Evolutionary conservation across 2,797 vertebrate genomes (phyloP).

Genomic region (Lepidocolaptes lacrymiger): DNA sequence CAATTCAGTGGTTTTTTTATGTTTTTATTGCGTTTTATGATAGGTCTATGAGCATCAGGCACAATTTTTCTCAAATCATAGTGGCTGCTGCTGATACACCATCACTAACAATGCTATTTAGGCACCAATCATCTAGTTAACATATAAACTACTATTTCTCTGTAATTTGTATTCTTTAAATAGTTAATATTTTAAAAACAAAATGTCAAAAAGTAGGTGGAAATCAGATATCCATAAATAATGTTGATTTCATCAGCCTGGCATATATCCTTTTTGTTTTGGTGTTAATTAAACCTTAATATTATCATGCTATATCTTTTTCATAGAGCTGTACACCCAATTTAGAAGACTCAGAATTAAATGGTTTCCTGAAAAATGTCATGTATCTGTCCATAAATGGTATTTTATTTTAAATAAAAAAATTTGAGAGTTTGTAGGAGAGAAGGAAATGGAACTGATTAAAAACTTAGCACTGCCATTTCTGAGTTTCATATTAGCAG

Average conservation of each 20-base stretch:
- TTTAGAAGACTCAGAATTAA: not conserved
- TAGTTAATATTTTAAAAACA: not conserved
- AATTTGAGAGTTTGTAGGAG: not conserved
- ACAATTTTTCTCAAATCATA: not conserved
- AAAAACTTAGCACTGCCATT: conserved; percentile 50
- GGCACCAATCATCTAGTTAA: not conserved
- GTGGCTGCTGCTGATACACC: not conserved
- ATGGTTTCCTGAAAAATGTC: not conserved
- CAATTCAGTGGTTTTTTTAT: not conserved
- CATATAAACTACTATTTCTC: not conserved
- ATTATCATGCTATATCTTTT: not conserved
- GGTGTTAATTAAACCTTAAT: not conserved
- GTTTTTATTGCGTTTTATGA: not conserved
- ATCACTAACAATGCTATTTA: not conserved
- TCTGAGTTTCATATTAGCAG: conserved; percentile 54
- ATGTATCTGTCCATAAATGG: not conserved
- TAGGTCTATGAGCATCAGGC: not conserved
- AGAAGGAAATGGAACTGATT: conserved; percentile 66
- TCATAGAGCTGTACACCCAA: not conserved
- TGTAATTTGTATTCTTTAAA: not conserved
- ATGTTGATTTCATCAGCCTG: not conserved
- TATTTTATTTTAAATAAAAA: conserved; percentile 64
- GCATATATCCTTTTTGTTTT: not conserved
- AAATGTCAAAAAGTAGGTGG: not conserved
- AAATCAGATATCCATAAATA: not conserved